A percentile compares a stretch with the other conserved stretches of the same genome.
Conservation (phyloP, 2,113 vertebrate genomes). For the Lota lota region DNA sequence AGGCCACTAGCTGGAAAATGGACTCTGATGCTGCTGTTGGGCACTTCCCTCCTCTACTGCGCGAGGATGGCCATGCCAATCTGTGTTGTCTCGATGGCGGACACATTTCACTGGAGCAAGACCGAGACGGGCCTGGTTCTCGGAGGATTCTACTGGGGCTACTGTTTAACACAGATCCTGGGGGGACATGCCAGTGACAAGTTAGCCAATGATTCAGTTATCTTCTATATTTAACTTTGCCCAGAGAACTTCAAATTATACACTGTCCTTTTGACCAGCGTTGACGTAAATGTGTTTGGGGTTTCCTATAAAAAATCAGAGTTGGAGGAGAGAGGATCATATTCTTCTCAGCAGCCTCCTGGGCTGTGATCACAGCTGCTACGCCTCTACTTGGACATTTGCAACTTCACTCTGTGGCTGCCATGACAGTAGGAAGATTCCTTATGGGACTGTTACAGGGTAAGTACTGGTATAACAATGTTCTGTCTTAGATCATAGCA, state of each 20-base stretch:
- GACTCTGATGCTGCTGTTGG: constrained; percentile 77
- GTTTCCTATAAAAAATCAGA: constrained; percentile 54
- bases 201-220: constrained; percentile 41
- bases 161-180: constrained; percentile 86
- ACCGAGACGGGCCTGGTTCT: constrained; percentile 82
- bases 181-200: constrained; percentile 86
- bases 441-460: constrained; percentile 89
- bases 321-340: constrained; percentile 87
- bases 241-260: not conserved
- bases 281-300: not conserved
- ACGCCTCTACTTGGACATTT: constrained; percentile 76
- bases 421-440: constrained; percentile 78
- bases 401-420: constrained; percentile 67
- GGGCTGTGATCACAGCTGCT: constrained; percentile 75
- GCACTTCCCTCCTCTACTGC: constrained; percentile 87
- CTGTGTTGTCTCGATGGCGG: constrained; percentile 78
- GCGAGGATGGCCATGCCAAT: constrained; percentile 82
- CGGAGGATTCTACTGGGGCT: constrained; percentile 94
- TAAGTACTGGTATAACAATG: constrained; percentile 51
- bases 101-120: constrained; percentile 84
- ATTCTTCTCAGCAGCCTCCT: constrained; percentile 78
- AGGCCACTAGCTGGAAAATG: constrained; percentile 77
- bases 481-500: no score
- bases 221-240: not conserved
- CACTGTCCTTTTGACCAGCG: not conserved